phyloP scores from a whole-genome alignment of 1,140 invertebrate species.

The Caenorhabditis latens region DNA sequence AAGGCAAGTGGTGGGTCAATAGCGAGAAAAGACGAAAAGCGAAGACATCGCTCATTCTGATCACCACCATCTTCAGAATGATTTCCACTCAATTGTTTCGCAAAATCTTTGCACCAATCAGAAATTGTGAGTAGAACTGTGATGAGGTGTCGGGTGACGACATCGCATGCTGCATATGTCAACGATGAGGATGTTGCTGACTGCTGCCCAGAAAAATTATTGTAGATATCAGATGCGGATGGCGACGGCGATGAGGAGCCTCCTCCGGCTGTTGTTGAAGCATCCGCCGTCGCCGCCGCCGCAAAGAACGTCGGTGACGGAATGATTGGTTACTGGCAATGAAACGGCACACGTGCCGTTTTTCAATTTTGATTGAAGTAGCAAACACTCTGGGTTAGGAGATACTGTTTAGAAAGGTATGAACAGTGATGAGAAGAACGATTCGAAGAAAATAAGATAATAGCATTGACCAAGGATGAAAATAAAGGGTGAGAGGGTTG shows the following conservation, averaged over 20 bases:
- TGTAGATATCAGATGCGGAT: background rate
- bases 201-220: background rate
- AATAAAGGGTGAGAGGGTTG: background rate
- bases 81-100: background rate
- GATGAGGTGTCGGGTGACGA: constrained; percentile 21
- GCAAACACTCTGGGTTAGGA: background rate
- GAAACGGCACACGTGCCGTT: background rate
- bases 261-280: background rate
- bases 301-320: constrained; percentile 15
- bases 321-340: constrained; percentile 23
- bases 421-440: background rate
- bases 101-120: background rate
- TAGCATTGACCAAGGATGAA: no score
- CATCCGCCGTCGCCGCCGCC: background rate
- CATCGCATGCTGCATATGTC: constrained; percentile 22
- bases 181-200: background rate
- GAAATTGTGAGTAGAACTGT: background rate
- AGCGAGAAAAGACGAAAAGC: background rate
- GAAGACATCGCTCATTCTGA: constrained; percentile 18
- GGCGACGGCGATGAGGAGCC: background rate
- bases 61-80: background rate
- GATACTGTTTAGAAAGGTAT: background rate
- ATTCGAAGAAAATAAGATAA: background rate
- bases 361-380: background rate
- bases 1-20: background rate